Base-by-base conservation (phyloP, 2,113 vertebrate genomes). In the Mus pahari region DNA sequence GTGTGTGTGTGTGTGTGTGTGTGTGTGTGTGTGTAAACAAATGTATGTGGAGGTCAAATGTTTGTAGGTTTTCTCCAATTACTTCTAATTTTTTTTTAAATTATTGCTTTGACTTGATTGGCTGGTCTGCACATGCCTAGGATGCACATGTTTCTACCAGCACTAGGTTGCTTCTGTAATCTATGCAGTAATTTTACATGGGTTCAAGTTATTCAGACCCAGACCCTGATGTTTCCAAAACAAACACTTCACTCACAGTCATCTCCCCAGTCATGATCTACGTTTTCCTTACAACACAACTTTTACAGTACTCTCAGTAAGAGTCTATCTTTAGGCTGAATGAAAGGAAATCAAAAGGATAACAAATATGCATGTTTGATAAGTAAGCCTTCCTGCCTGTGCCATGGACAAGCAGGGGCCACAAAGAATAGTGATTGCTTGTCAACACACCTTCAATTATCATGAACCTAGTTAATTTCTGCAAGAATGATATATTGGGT, bases 361-460 rank as follows among this genome's bases (percentile, higher is more conserved):
- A 93, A 50, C 73, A 77, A 39, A 60, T 8, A 1, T 7, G 50
- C 70, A 42, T 20, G 33, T 78, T 24, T 94, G 39, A 42, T 86
- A 48, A 96, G 24, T 31, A 89, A 83, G 68, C 36, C 53, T 94
- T 95, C 33, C 2, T 53, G 75, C 45, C 16, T 82, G n/a, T 82
- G 64, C 26, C 77, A 24, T 7, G 17, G 10, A 24, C 11, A 50
- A 48, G 62, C 66, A 93, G 62, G 28, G 89, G 75, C 62, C 84
- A 19, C 45, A 94, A 83, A 77, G 19, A 84, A 62, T 19, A 62
- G 17, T 36, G n/a, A 53, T 6, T 74, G 42, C 45, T 91, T 90
- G 78, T 53, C 50, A 74, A 87, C 20, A 74, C 22, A 68, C 62
- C 5, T 7, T 12, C 20, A 83, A 19, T 90, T 93, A 86, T 22